These are phyloP conservation scores for Philypnodon macrostomus DNA, from an alignment of 2,797 vertebrate genomes.

Conservation along the genomic window DNA sequence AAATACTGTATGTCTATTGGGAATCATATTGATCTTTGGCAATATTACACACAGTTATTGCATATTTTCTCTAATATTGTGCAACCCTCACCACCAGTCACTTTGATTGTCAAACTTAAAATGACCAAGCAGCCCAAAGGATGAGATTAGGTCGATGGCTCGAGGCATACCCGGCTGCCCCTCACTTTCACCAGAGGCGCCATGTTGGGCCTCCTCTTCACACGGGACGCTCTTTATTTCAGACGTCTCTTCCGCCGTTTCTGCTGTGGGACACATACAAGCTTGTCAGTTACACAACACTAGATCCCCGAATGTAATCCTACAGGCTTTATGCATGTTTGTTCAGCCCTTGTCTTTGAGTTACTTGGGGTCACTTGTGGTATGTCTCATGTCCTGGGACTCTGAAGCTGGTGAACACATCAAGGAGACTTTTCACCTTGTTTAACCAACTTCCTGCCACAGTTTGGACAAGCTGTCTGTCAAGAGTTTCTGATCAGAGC, in stretches of 20 bases:
- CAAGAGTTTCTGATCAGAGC: constrained; percentile 43
- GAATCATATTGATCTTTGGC: no score
- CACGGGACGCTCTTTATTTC: constrained; percentile 19
- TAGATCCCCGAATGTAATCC: neutral
- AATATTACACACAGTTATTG: no score
- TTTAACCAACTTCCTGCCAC: constrained; percentile 1
- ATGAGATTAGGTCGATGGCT: neutral
- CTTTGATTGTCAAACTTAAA: constrained; percentile 4
- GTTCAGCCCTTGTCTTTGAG: constrained; percentile 18
- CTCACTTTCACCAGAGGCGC: constrained; percentile 36
- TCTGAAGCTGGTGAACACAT: constrained; percentile 25
- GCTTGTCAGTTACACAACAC: neutral
- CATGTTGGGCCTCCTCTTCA: no score
- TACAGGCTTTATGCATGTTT: neutral
- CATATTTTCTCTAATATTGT: no score
- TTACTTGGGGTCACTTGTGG: constrained; percentile 19
- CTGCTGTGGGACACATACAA: constrained; percentile 42
- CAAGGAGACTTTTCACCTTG: constrained; percentile 18
- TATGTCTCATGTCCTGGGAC: constrained; percentile 27
- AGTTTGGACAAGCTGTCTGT: constrained; percentile 18
- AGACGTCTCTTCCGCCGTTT: constrained; percentile 15
- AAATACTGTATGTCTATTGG: no score
- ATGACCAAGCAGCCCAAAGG: constrained; percentile 27
- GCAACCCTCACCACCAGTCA: no score
- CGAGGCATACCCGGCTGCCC: constrained; percentile 48